Conservation (phyloP, 2,888 invertebrate genomes). For the Tromatobia lineatoria region DNA sequence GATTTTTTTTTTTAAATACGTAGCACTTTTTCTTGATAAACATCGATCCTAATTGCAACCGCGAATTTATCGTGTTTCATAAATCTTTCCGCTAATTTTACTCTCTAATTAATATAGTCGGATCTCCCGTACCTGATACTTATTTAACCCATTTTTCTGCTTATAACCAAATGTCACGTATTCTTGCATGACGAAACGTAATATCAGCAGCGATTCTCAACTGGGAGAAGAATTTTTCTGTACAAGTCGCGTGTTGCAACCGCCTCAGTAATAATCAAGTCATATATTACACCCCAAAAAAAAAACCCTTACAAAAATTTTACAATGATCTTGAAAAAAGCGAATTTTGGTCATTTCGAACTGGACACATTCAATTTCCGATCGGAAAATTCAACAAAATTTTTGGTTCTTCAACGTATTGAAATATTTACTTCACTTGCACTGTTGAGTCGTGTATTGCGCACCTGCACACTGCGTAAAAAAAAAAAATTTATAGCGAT, state of each 20-base stretch:
- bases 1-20: neutral
- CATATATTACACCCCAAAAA: too few species aligned
- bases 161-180: neutral
- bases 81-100: neutral
- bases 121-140: neutral
- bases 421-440: too few species aligned
- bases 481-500: too few species aligned
- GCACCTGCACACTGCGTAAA: too few species aligned
- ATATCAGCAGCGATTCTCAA: neutral
- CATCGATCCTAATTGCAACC: neutral
- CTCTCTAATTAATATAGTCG: neutral
- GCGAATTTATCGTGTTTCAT: neutral
- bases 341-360: too few species aligned
- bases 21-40: too few species aligned
- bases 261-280: neutral
- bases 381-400: too few species aligned
- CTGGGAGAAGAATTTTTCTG: neutral
- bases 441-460: too few species aligned
- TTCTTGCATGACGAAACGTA: conserved; percentile 5
- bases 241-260: conserved; percentile 2
- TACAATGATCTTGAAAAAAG: too few species aligned
- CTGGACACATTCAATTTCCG: too few species aligned
- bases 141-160: neutral
- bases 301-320: too few species aligned
- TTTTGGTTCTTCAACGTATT: too few species aligned